phyloP scores from a whole-genome alignment of 2,113 vertebrate genomes.

The Mus spicilegus region DNA sequence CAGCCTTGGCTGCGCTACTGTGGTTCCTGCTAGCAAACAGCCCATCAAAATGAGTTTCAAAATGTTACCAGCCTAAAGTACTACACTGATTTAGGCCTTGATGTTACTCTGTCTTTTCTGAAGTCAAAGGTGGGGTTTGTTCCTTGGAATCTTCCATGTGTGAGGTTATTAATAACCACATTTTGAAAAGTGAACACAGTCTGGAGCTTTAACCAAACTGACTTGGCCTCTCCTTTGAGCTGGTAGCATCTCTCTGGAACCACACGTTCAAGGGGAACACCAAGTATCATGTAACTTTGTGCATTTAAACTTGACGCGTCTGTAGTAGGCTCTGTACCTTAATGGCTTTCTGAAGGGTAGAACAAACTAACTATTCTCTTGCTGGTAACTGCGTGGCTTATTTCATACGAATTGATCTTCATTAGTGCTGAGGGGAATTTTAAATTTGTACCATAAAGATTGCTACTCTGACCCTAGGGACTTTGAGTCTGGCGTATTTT shows the following conservation, averaged over 20 bases:
- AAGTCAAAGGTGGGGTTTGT: neutral
- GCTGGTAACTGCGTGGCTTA: neutral
- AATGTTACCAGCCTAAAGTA: neutral
- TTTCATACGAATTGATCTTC: neutral
- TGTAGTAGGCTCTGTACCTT: neutral
- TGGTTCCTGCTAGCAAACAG: neutral
- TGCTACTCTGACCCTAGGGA: neutral
- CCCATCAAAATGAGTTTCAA: neutral
- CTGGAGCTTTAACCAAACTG: neutral
- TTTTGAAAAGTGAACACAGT: neutral
- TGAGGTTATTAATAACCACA: constrained; percentile 43
- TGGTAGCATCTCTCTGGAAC: neutral
- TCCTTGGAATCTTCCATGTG: neutral
- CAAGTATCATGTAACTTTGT: neutral
- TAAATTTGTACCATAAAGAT: neutral
- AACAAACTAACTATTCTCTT: neutral
- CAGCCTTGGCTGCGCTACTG: neutral
- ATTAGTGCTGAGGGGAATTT: neutral
- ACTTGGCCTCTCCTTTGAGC: neutral
- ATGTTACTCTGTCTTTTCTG: neutral
- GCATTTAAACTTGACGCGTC: neutral
- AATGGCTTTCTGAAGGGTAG: neutral
- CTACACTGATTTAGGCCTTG: neutral
- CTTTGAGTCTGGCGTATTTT: neutral
- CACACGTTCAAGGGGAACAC: neutral